Conservation (phyloP, 2,888 invertebrate species). For the Galeopsomyia nigrocyanea region DNA sequence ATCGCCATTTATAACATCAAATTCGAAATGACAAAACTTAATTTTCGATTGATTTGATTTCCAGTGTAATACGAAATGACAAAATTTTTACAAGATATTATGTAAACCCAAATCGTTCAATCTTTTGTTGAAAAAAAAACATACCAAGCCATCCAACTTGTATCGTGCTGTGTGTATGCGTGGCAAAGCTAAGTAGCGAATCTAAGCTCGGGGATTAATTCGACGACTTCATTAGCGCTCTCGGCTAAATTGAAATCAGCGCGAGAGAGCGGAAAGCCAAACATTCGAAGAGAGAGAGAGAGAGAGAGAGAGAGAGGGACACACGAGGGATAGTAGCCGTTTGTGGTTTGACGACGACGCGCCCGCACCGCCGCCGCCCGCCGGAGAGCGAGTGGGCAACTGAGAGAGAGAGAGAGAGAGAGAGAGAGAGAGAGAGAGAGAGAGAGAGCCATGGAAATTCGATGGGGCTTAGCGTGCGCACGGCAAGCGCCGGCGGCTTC, state of each 20-base stretch:
- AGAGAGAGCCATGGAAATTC: slow-evolving; percentile 59
- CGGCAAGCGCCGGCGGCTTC: slow-evolving; percentile 51
- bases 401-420: slow-evolving; percentile 2
- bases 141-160: not conserved
- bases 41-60: too few relatives aligned
- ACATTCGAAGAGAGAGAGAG: not conserved
- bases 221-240: slow-evolving; percentile 16
- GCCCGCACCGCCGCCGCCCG: not conserved
- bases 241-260: slow-evolving; percentile 34
- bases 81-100: too few relatives aligned
- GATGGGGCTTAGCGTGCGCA: slow-evolving; percentile 44
- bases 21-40: not conserved
- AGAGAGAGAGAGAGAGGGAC: not conserved
- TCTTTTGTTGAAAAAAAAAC: not conserved
- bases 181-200: slow-evolving; percentile 10
- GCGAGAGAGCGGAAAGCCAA: not conserved
- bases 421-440: slow-evolving; percentile 39
- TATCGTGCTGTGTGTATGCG: too few relatives aligned
- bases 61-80: too few relatives aligned
- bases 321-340: slow-evolving; percentile 9
- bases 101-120: too few relatives aligned
- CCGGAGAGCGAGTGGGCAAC: not conserved
- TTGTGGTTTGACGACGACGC: slow-evolving; percentile 31
- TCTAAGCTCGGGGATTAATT: slow-evolving; percentile 21
- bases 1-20: not conserved